Percentiles rank a stretch among this genome's conserved stretches.
Evolutionary conservation across 92 coral and sea anemone genomes (phyloP).

Genomic region (Heliopora coerulea): DNA sequence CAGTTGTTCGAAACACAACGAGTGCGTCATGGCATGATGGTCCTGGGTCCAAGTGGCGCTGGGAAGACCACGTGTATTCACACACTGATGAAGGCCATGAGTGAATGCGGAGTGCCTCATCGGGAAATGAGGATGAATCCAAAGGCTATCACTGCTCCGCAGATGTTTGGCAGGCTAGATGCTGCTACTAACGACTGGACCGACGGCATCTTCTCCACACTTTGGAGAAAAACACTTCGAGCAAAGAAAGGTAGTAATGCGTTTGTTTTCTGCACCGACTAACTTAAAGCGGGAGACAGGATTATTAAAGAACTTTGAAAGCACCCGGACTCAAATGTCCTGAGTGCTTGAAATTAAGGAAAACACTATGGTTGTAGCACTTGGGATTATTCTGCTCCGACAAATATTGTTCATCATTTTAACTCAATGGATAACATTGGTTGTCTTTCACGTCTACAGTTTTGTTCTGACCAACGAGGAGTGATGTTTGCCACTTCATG

Average conservation of each 20-base stretch:
- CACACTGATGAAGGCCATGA: constrained; percentile 80
- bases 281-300: too few species aligned
- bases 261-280: too few species aligned
- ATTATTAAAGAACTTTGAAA: too few species aligned
- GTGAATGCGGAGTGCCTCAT: constrained; percentile 82
- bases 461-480: too few species aligned
- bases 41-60: constrained; percentile 88
- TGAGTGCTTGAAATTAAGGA: too few species aligned
- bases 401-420: too few species aligned
- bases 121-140: constrained; percentile 94
- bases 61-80: constrained; percentile 87
- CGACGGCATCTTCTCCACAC: constrained; percentile 80
- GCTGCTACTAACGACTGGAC: constrained; percentile 91
- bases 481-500: too few species aligned
- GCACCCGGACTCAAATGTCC: too few species aligned
- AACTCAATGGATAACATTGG: too few species aligned
- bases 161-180: constrained; percentile 85
- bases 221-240: constrained; percentile 86
- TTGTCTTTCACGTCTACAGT: too few species aligned
- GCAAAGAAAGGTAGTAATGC: constrained; percentile 72
- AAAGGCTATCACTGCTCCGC: constrained; percentile 88
- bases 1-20: constrained; percentile 90
- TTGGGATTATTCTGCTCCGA: too few species aligned
- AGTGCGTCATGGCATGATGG: constrained; percentile 97
- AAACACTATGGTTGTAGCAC: too few species aligned